These are phyloP conservation scores for Phoenoteleia sp. DNA, from an alignment of 2,888 invertebrate species.

Conservation along the genomic window DNA sequence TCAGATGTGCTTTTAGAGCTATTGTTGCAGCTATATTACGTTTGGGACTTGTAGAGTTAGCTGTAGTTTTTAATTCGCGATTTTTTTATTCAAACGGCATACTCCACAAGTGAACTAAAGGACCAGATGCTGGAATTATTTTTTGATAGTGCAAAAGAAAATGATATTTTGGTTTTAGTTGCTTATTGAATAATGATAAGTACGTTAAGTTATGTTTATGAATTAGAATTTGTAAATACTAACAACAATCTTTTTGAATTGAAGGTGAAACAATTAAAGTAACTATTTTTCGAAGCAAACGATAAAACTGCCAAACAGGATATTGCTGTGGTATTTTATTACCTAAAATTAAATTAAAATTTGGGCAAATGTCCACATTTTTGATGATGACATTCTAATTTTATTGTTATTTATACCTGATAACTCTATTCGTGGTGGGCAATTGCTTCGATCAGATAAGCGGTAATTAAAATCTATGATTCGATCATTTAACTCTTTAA, in stretches of 20 bases:
- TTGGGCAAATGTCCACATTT: slow-evolving; percentile 66
- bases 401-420: slow-evolving; percentile 43
- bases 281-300: slow-evolving; percentile 29
- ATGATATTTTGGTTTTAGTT: slow-evolving; percentile 51
- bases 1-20: slow-evolving; percentile 21
- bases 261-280: background rate
- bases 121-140: slow-evolving; percentile 21
- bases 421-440: slow-evolving; percentile 49
- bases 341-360: slow-evolving; percentile 67
- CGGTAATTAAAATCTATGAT: slow-evolving; percentile 10
- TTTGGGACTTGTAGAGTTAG: slow-evolving; percentile 13
- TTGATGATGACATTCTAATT: slow-evolving; percentile 59
- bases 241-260: background rate
- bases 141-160: slow-evolving; percentile 26
- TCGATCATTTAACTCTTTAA: slow-evolving; percentile 55
- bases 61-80: slow-evolving; percentile 22
- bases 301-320: slow-evolving; percentile 59
- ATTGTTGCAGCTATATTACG: slow-evolving; percentile 27
- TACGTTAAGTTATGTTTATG: slow-evolving; percentile 54
- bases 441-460: background rate
- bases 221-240: slow-evolving; percentile 39
- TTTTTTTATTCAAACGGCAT: slow-evolving; percentile 51
- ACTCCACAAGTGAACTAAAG: slow-evolving; percentile 31
- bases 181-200: slow-evolving; percentile 34
- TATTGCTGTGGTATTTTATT: slow-evolving; percentile 55